These are phyloP conservation scores for Meda fulgida DNA, from an alignment of 2,797 vertebrate species.

Conservation along the genomic window DNA sequence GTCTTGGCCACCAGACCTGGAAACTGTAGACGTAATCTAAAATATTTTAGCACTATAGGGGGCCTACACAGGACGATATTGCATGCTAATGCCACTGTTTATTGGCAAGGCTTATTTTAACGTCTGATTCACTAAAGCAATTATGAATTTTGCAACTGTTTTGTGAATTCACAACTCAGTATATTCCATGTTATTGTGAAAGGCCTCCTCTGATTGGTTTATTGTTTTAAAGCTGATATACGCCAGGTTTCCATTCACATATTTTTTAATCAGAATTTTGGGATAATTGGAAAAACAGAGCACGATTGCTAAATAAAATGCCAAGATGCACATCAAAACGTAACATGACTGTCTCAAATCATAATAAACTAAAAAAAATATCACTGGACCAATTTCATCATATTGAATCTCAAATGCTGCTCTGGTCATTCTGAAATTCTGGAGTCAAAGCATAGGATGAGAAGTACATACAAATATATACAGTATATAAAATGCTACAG, in stretches of 20 bases:
- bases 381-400: background rate
- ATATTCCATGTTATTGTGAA: background rate
- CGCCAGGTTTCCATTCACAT: background rate
- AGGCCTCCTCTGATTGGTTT: background rate
- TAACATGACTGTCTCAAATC: background rate
- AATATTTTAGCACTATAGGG: too few relatives aligned
- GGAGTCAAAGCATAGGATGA: background rate
- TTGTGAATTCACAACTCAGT: background rate
- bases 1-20: background rate
- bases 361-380: too few relatives aligned
- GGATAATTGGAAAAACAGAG: background rate
- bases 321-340: background rate
- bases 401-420: background rate
- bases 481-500: background rate
- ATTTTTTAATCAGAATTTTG: background rate
- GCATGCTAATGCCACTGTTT: background rate
- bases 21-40: background rate
- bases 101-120: background rate
- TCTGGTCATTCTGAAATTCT: background rate
- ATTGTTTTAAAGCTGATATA: background rate
- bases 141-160: background rate
- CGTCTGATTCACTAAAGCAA: background rate
- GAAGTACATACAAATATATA: too few relatives aligned
- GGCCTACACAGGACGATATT: too few relatives aligned
- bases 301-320: background rate